These are phyloP conservation scores for Mareca strepera DNA, from an alignment of 2,797 vertebrate species.

Conservation along the genomic window DNA sequence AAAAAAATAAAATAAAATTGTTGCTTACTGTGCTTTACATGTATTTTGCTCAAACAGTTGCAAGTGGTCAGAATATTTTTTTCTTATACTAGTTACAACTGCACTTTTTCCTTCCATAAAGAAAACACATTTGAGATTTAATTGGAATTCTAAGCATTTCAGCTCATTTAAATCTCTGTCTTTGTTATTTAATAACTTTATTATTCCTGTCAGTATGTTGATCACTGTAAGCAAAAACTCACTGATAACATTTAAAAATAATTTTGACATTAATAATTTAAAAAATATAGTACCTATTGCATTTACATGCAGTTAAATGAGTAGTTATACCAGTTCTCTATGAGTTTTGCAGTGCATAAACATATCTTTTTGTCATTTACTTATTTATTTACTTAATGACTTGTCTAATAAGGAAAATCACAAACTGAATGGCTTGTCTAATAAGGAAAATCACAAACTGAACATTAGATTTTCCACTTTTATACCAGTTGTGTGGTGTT, in stretches of 20 bases:
- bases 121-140: background rate
- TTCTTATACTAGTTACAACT: background rate
- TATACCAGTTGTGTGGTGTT: background rate
- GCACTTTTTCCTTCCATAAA: background rate
- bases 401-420: background rate
- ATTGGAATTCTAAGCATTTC: background rate
- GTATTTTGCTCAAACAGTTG: background rate
- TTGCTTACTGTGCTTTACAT: rapidly evolving
- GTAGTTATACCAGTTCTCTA: background rate
- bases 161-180: background rate
- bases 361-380: rapidly evolving
- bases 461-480: background rate
- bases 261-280: background rate
- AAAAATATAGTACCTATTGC: background rate
- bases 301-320: background rate
- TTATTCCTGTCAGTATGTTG: background rate
- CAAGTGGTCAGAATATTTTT: background rate
- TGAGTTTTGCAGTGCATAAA: background rate
- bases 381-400: background rate
- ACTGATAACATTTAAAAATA: background rate
- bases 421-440: background rate
- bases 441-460: background rate
- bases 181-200: background rate
- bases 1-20: no score
- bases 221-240: background rate